Base-by-base conservation (phyloP, 2,113 vertebrate genomes). In the Tachuris rubrigastra region DNA sequence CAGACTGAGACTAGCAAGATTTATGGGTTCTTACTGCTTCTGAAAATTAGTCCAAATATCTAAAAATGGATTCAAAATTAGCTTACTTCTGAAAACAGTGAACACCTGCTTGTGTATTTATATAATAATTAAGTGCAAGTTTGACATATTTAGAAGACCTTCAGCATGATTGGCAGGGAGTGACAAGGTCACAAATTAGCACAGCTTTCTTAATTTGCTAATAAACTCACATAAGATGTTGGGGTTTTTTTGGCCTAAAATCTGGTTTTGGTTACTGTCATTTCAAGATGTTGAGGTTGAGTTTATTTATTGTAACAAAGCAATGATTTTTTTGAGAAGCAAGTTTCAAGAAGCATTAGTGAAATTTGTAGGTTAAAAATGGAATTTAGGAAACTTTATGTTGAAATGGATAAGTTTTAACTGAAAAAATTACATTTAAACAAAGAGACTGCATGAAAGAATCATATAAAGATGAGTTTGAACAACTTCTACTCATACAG, bases 401-500 rank as follows among this genome's bases (percentile, higher is more conserved):
- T 59, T 84, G 89, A 88, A 68, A 97, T 93, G 44, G 82, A 92
- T 16, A 30, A 69, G 22, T 85, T 76, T 91, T 84, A 93, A 42
- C 39, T 78, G 46, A 73, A 88, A 90, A 46, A 46, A 28, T 19
- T n/a, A 2, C 58, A n/a, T 69, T 94, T 95, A 91, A 96, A 58
- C 66, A 60, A 96, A 77, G 85, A 89, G 72, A 75, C 73, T 96
- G 30, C 86, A 80, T 95, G 95, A 96, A 93, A 75, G 58, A 90
- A 76, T 91, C 80, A 18, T 77, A 50, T 63, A 90, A 96, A 91
- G 85, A 87, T 96, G 95, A 95, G 37, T 89, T 63, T 94, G 72
- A 68, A 75, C 91, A 95, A 74, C 85, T 92, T 94, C 93, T 86
- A 14, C 96, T 97, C 74, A 82, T 94, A 85, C 84, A 94, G 84